Evolutionary conservation across 2,888 invertebrate genomes (phyloP).

Genomic region (Metacarcinus magister): DNA sequence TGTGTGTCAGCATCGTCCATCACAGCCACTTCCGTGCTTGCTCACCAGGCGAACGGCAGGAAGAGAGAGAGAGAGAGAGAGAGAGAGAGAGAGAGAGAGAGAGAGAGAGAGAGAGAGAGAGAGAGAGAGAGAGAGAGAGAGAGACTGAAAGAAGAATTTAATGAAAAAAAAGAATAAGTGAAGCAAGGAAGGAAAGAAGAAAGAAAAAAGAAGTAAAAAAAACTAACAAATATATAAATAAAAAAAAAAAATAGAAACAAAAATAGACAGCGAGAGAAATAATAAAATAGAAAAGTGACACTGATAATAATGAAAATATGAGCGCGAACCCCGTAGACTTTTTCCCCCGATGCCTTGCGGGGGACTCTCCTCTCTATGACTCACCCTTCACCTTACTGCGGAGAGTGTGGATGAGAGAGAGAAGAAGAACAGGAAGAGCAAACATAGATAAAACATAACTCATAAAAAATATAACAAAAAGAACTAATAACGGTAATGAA

Average conservation of each 20-base stretch:
- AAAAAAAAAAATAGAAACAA: too few species aligned
- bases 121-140: not conserved
- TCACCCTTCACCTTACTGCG: too few species aligned
- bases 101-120: not conserved
- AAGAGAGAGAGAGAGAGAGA: conserved; percentile 7
- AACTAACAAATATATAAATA: not conserved
- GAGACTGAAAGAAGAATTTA: not conserved
- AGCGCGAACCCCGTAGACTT: too few species aligned
- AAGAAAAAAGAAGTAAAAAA: not conserved
- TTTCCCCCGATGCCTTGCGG: too few species aligned
- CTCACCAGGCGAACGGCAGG: not conserved
- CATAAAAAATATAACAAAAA: not conserved
- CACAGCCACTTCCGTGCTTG: not conserved
- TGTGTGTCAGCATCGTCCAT: not conserved
- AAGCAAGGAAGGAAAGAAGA: not conserved
- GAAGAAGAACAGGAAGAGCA: not conserved
- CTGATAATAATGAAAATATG: too few species aligned
- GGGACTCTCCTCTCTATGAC: too few species aligned
- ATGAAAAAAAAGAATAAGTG: not conserved
- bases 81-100: conserved; percentile 26
- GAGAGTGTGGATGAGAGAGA: too few species aligned
- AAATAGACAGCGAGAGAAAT: too few species aligned
- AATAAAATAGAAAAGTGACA: too few species aligned
- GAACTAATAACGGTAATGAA: not conserved
- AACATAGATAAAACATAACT: not conserved